phyloP scores from a whole-genome alignment of 2,797 vertebrate genomes.

The Oryzias sinensis region DNA sequence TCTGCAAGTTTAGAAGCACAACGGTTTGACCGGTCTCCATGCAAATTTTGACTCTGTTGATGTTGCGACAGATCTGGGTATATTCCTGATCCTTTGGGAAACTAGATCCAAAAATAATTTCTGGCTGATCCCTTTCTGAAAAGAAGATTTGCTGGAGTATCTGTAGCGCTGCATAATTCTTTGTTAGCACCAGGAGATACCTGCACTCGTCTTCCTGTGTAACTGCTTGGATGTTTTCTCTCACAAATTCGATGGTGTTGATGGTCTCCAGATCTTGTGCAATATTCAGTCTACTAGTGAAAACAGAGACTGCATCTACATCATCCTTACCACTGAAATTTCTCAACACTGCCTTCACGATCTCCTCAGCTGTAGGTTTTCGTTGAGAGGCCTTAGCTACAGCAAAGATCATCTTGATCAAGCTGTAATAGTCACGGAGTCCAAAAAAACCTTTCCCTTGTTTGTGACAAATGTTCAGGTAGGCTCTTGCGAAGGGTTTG shows the following conservation, averaged over 20 bases:
- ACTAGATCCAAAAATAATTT: conserved; percentile 96
- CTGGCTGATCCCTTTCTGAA: conserved; percentile 79
- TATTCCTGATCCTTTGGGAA: conserved; percentile 97
- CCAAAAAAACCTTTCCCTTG: conserved; percentile 94
- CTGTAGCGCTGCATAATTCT: conserved; percentile 90
- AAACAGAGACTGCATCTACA: conserved; percentile 79
- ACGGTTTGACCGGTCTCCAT: conserved; percentile 94
- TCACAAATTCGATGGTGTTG: conserved; percentile 83
- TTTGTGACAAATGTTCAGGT: conserved; percentile 77
- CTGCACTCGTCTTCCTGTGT: conserved; percentile 85
- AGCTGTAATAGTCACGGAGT: conserved; percentile 94
- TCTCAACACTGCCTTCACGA: conserved; percentile 83
- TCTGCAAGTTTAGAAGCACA: conserved; percentile 93
- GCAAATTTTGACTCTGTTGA: conserved; percentile 94
- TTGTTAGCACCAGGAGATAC: conserved; percentile 91
- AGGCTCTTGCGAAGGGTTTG: conserved; percentile 83
- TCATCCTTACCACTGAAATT: conserved; percentile 93
- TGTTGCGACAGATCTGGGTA: conserved; percentile 93
- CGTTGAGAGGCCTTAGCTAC: conserved; percentile 71
- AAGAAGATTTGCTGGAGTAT: conserved; percentile 89
- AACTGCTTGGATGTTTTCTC: conserved; percentile 81
- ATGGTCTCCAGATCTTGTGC: conserved; percentile 70
- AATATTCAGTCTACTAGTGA: conserved; percentile 65
- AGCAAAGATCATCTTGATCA: conserved; percentile 94
- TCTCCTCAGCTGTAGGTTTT: conserved; percentile 73